Evolutionary conservation across 2,797 vertebrate genomes (phyloP), one percentile per base, ranked within the genome.

Genomic region (Thripadectes ignobilis): DNA sequence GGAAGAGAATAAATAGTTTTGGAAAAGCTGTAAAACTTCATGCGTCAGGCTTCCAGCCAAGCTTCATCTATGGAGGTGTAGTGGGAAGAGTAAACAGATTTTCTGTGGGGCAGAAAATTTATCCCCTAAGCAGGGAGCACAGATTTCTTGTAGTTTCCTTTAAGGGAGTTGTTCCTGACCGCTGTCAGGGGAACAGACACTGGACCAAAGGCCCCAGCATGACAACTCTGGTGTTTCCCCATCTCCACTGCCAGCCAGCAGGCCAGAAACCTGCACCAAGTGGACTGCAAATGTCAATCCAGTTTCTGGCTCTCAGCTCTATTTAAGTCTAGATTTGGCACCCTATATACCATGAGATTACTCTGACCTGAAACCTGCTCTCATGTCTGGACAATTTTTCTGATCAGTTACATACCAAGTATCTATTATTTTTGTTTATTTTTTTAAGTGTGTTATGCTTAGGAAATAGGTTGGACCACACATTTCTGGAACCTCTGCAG

Each of bases 11-110:
- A 94, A 94, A 90, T 20, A 26, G 38, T 65, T 97, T 71, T 58
- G 85, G 61, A 85, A 92, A 94, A 86, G 57, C 80, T 74, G 48
- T 90, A 95, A 94, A 94, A 78, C 48, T 89, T 93, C 49, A 51
- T 46, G 78, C n/a, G 67, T 86, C 48, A 57, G 85, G 91, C 83
- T 93, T 87, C 71, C 68, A 90, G 73, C 85, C 94, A 94, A 84
- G 30, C 46, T 92, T 94, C 84, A 77, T 92, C 88, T 76, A 63
- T 82, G 85, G 57, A 88, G 38, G 52, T 85, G 30, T 57, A 95
- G 17, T 52, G 26, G 51, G 38, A 71, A 90, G 71, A 95, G 80
- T 90, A 92, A 88, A 80, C 39, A 93, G 83, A 58, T 85, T 79
- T 89, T 89, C 59, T 79, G n/a, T 39, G 73, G 67, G 88, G 55